Base-by-base conservation (phyloP, 2,888 invertebrate species). In the Portevinia maculata region DNA sequence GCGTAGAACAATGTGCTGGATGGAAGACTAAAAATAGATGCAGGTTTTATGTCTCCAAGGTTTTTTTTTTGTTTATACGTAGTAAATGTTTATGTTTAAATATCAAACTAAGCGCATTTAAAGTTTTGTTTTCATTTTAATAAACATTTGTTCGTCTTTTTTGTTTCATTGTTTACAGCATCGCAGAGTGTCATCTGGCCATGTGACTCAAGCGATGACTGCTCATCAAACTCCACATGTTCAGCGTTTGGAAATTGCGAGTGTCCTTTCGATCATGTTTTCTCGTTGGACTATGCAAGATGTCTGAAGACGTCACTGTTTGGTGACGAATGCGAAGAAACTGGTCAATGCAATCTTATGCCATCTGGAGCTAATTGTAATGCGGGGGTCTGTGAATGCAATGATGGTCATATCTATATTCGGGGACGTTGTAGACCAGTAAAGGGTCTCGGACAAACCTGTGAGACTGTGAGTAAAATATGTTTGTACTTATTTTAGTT, bases 261-360 rank as follows among this genome's bases (percentile, higher is more conserved):
- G 59, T 90, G 90, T 84, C 86, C 86, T 15, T 88, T 89, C 48
- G 88, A 89, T 67, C 76, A 85, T 74, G 89, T 90, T 28, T 88
- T 90, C 79, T 88, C 90, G 37, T 86, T 75, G 41, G 86, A 89
- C 65, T 89, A 86, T 67, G 84, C 88, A 84, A 86, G 85, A 89
- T 90, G 90, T 88, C 86, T 90, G 87, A 87, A 87, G 86, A 89
- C 88, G 88, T 87, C 89, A 85, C 88, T 87, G 79, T 86, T 89
- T 90, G 90, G 90, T 87, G 89, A 89, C 86, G 64, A 84, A 86
- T 90, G 90, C 87, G 87, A 88, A 86, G 90, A 90, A 71, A 87
- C 87, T 84, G 88, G 86, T 87, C 90, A 90, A 87, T 90, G 90
- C 87, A 89, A 90, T 90, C 90, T 89, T 90, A 90, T 90, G 90